Conservation (phyloP, 2,113 vertebrate species). For the Cariama cristata region DNA sequence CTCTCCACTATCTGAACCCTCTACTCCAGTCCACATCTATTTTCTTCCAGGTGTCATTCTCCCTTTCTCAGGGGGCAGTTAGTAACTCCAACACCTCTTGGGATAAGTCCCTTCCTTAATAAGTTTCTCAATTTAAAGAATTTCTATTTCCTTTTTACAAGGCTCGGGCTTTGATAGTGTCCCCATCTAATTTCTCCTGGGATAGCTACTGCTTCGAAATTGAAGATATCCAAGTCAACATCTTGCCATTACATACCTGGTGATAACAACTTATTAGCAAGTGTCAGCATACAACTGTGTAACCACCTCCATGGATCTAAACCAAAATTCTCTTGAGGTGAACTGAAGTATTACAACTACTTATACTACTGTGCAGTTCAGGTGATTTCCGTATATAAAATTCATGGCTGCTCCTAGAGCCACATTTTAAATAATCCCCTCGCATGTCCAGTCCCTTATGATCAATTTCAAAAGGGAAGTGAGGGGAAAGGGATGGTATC, state of each 20-base stretch:
- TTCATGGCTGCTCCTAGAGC: neutral
- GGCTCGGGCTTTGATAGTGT: neutral
- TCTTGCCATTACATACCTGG: neutral
- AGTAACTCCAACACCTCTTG: neutral
- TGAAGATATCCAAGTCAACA: neutral
- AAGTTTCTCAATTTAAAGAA: neutral
- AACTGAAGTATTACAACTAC: neutral
- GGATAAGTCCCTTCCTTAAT: neutral
- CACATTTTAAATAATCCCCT: neutral
- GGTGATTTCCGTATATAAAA: neutral
- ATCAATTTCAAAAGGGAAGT: neutral
- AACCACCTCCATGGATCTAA: neutral
- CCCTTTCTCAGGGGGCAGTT: neutral
- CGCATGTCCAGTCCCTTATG: fast-evolving
- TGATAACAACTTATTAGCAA: neutral
- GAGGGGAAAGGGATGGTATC: neutral
- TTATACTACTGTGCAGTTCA: neutral
- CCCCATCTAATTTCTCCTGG: neutral
- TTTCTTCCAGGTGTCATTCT: neutral
- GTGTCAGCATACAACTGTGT: neutral
- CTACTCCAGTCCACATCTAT: neutral
- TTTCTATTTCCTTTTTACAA: neutral
- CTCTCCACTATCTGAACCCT: neutral
- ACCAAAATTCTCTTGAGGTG: neutral
- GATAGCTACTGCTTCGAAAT: neutral